A percentile compares a stretch with the other conserved stretches of the same genome.
These are phyloP conservation scores for Campaea margaritaria DNA, from an alignment of 2,888 invertebrate species.

Conservation along the genomic window DNA sequence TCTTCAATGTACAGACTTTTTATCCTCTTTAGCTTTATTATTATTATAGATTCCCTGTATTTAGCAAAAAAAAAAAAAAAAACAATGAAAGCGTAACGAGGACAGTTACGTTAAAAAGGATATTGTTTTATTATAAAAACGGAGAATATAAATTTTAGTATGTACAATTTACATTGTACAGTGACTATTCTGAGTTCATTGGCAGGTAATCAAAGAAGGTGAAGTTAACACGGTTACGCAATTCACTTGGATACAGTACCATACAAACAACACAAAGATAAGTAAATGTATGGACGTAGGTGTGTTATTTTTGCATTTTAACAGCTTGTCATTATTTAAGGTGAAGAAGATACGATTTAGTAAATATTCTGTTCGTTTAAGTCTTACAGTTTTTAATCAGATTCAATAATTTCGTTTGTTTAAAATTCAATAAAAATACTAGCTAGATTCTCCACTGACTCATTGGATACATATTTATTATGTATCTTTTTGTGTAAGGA, in stretches of 20 bases:
- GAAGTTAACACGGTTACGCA: slow-evolving; percentile 42
- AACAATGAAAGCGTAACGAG: slow-evolving; percentile 10
- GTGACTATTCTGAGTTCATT: slow-evolving; percentile 44
- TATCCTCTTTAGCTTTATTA: too few species aligned
- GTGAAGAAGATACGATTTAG: too few species aligned
- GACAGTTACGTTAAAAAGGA: background rate
- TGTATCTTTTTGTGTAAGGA: too few species aligned
- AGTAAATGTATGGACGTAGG: background rate
- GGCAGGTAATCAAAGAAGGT: slow-evolving; percentile 45
- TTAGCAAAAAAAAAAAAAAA: background rate
- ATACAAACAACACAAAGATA: background rate
- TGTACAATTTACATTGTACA: slow-evolving; percentile 35
- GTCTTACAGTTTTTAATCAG: too few species aligned
- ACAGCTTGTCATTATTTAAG: too few species aligned
- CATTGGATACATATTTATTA: too few species aligned
- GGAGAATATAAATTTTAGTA: slow-evolving; percentile 44
- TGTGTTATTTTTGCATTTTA: background rate
- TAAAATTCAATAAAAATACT: too few species aligned
- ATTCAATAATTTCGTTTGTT: too few species aligned
- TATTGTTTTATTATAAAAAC: slow-evolving; percentile 31
- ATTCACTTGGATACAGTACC: slow-evolving; percentile 27
- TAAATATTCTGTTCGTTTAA: too few species aligned
- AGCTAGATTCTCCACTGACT: too few species aligned
- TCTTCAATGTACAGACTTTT: too few species aligned
- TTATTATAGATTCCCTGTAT: background rate